Conservation (phyloP, 2,888 invertebrate species). For the Buathra laborator region DNA sequence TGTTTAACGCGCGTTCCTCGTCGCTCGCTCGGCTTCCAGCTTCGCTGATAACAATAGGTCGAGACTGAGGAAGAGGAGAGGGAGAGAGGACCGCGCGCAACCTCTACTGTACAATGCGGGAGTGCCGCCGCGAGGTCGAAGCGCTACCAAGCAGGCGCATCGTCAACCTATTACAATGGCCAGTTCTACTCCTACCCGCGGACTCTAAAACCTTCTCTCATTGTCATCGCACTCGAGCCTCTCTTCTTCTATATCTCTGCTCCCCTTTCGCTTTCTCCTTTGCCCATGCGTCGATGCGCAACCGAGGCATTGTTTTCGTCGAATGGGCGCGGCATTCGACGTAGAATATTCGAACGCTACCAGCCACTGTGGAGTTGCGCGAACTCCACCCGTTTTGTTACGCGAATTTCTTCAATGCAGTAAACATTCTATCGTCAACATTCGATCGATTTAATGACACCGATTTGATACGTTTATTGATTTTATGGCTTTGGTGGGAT, state of each 20-base stretch:
- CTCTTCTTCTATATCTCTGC: constrained; percentile 32
- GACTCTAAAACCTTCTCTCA: constrained; percentile 83
- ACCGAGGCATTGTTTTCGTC: constrained; percentile 81
- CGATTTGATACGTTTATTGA: neutral
- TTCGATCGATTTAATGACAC: neutral
- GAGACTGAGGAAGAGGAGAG: constrained; percentile 64
- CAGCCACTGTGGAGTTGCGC: constrained; percentile 55
- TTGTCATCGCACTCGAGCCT: constrained; percentile 71
- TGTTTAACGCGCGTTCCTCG: constrained; percentile 39
- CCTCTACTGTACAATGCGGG: constrained; percentile 55
- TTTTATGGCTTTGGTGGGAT: too few relatives aligned
- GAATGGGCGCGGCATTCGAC: constrained; percentile 80
- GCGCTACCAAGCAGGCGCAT: constrained; percentile 84
- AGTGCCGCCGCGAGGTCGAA: constrained; percentile 64
- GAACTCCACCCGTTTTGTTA: constrained; percentile 10
- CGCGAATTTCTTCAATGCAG: neutral
- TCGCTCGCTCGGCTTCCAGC: constrained; percentile 37
- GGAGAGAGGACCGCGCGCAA: constrained; percentile 72
- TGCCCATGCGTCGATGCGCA: constrained; percentile 84
- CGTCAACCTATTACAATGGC: constrained; percentile 83
- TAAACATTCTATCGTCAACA: neutral
- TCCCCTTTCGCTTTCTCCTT: constrained; percentile 71
- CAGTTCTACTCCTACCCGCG: constrained; percentile 68
- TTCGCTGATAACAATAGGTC: constrained; percentile 70
- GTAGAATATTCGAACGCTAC: constrained; percentile 62